phyloP scores from a whole-genome alignment of 2,888 invertebrate genomes.

The Chymomyza caudatula region DNA sequence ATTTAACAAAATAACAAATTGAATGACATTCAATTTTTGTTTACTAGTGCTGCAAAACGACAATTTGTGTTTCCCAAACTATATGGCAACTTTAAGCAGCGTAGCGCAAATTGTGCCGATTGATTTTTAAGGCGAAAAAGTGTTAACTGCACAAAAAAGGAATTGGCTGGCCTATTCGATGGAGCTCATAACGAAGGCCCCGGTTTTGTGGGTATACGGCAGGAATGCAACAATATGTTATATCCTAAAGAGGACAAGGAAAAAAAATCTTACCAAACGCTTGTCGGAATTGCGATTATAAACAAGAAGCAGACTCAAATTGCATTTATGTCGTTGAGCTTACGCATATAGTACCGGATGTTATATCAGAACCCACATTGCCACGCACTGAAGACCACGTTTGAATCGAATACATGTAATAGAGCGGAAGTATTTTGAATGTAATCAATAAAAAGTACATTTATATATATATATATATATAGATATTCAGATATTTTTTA shows the following conservation, averaged over 20 bases:
- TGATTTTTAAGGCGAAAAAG: not conserved
- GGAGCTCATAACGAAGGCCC: conserved; percentile 83
- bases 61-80: not conserved
- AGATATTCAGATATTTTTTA: conserved; percentile 1
- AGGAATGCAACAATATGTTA: conserved; percentile 99
- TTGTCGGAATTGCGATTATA: conserved; percentile 98
- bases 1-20: not conserved
- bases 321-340: conserved; percentile 99
- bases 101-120: not conserved
- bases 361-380: conserved; percentile 97
- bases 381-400: conserved; percentile 99
- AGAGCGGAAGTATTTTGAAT: not conserved
- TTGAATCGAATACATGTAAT: too few relatives aligned
- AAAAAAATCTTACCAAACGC: conserved; percentile 96
- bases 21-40: not conserved
- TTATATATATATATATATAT: not conserved
- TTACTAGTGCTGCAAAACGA: not conserved
- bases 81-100: not conserved
- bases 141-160: not conserved
- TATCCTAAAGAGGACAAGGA: conserved; percentile 99
- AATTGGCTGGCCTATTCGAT: conserved; percentile 65
- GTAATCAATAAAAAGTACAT: not conserved
- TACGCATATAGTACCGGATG: conserved; percentile 98
- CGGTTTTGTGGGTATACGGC: conserved; percentile 97
- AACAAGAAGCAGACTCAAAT: conserved; percentile 96